Percentiles rank a stretch among this genome's conserved stretches.
These are phyloP conservation scores for Lithophane leautieri DNA, from an alignment of 2,888 invertebrate genomes.

Conservation along the genomic window DNA sequence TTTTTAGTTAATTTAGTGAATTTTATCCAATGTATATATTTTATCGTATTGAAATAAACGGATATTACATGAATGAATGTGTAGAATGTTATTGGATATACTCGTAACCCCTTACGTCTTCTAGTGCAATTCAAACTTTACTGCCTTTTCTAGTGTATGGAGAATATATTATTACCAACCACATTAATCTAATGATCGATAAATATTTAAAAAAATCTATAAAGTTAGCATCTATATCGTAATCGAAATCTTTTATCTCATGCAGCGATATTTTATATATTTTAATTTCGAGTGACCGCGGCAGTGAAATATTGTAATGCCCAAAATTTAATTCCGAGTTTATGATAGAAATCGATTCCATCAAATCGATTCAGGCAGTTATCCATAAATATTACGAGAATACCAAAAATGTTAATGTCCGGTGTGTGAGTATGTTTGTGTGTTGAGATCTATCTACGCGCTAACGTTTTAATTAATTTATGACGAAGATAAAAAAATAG, in stretches of 20 bases:
- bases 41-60: too few relatives aligned
- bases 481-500: neutral
- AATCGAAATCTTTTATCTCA: constrained; percentile 52
- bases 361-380: constrained; percentile 51
- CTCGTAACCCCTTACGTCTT: constrained; percentile 20
- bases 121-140: constrained; percentile 3
- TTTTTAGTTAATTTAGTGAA: too few relatives aligned
- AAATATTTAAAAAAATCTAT: constrained; percentile 47
- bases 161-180: constrained; percentile 14
- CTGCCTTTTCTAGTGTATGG: constrained; percentile 17
- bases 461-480: neutral
- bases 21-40: too few relatives aligned
- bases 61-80: constrained; percentile 27
- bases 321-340: constrained; percentile 45
- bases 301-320: constrained; percentile 50
- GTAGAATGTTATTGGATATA: constrained; percentile 15
- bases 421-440: constrained; percentile 15
- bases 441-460: neutral
- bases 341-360: constrained; percentile 55
- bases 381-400: constrained; percentile 41
- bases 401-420: neutral
- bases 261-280: constrained; percentile 37
- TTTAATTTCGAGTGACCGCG: constrained; percentile 45
- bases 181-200: constrained; percentile 39
- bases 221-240: constrained; percentile 34